phyloP scores from a whole-genome alignment of 2,888 invertebrate species.

The Ligdia adustata region DNA sequence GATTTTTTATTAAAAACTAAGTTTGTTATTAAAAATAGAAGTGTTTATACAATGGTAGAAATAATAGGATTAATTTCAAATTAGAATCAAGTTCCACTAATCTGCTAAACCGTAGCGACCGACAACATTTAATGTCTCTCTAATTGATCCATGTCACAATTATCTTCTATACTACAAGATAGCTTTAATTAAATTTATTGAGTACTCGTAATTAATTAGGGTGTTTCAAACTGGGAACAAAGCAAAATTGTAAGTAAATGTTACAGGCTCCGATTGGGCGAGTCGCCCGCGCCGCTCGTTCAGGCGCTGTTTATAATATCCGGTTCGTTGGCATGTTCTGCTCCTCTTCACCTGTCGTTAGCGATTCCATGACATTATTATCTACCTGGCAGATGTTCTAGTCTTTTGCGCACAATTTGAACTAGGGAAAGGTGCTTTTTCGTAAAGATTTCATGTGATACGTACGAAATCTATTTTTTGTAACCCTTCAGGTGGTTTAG shows the following conservation, averaged over 20 bases:
- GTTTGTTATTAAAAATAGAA: too few relatives aligned
- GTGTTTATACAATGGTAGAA: too few relatives aligned
- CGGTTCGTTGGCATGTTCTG: slow-evolving; percentile 11
- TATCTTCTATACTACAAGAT: slow-evolving; percentile 28
- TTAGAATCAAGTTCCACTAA: neutral
- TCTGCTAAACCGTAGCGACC: neutral
- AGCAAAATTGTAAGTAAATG: slow-evolving; percentile 17
- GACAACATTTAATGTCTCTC: slow-evolving; percentile 13
- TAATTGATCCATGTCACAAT: slow-evolving; percentile 22
- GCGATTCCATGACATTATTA: slow-evolving; percentile 67
- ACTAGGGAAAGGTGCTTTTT: slow-evolving; percentile 73
- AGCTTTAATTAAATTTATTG: slow-evolving; percentile 35
- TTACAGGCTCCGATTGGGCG: slow-evolving; percentile 9
- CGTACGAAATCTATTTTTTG: slow-evolving; percentile 61
- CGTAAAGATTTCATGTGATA: slow-evolving; percentile 72
- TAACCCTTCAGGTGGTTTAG: slow-evolving; percentile 50
- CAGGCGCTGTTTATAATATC: neutral
- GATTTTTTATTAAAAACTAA: too few relatives aligned
- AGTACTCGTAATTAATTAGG: slow-evolving; percentile 27
- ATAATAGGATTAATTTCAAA: too few relatives aligned
- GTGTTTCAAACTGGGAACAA: slow-evolving; percentile 26
- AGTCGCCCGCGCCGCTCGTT: neutral
- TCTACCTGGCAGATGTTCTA: slow-evolving; percentile 71
- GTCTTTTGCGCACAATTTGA: slow-evolving; percentile 79
- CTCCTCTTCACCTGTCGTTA: slow-evolving; percentile 37